Conservation (phyloP, 2,888 invertebrate species). For the Ephialtes manifestator region DNA sequence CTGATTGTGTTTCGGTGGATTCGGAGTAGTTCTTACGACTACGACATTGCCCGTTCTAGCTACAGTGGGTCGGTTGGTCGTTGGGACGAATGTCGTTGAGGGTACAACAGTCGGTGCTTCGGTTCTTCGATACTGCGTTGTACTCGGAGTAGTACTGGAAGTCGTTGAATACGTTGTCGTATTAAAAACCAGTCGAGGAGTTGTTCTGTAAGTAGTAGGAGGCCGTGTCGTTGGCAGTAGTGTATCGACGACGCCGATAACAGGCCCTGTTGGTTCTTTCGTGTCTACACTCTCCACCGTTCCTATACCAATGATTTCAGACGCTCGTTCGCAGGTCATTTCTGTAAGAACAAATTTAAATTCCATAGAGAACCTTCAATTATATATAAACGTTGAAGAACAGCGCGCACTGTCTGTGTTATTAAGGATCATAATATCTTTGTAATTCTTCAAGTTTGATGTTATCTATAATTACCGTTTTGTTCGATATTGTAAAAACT, state of each 20-base stretch:
- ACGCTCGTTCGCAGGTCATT: constrained; percentile 84
- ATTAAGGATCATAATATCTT: not conserved
- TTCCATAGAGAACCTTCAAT: not conserved
- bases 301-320: constrained; percentile 87
- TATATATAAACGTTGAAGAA: constrained; percentile 4
- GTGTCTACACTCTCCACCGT: constrained; percentile 88
- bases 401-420: not conserved
- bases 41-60: constrained; percentile 82
- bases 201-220: constrained; percentile 80
- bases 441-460: not conserved
- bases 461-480: constrained; percentile 87
- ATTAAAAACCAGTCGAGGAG: constrained; percentile 79
- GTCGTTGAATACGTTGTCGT: constrained; percentile 77
- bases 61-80: constrained; percentile 77
- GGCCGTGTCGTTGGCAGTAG: constrained; percentile 83
- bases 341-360: constrained; percentile 78
- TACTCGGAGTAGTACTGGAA: constrained; percentile 71
- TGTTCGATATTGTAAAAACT: constrained; percentile 95
- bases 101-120: constrained; percentile 84
- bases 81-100: constrained; percentile 71
- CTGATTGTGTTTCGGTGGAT: constrained; percentile 76
- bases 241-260: constrained; percentile 83
- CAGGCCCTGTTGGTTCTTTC: constrained; percentile 80
- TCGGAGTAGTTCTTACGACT: constrained; percentile 81
- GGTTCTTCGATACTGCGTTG: constrained; percentile 74